phyloP scores from a whole-genome alignment of 2,888 invertebrate genomes.

The Thysanoteuthis rhombus region DNA sequence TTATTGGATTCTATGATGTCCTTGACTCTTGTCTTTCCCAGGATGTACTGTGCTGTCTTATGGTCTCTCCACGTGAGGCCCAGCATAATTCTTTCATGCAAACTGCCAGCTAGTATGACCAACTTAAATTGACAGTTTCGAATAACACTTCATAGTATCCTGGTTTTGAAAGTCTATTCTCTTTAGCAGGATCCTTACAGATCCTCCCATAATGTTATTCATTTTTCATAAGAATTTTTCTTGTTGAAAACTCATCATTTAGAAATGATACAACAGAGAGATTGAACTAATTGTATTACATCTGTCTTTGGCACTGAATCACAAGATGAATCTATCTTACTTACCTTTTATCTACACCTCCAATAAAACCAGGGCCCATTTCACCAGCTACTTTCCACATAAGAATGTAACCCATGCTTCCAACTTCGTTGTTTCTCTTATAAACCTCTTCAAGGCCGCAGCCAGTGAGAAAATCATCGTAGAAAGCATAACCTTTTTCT shows the following conservation, averaged over 20 bases:
- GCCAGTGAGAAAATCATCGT: background rate
- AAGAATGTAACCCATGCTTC: background rate
- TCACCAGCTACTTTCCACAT: background rate
- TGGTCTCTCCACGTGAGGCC: too few species aligned
- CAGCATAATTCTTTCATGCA: too few species aligned
- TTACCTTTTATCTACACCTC: background rate
- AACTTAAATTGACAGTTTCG: too few species aligned
- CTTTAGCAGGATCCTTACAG: too few species aligned
- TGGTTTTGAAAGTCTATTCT: too few species aligned
- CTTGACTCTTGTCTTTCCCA: too few species aligned
- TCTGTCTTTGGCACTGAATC: background rate
- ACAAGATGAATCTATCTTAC: background rate
- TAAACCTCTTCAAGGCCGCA: background rate
- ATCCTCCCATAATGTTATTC: too few species aligned
- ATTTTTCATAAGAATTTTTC: too few species aligned
- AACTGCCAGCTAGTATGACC: too few species aligned
- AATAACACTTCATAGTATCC: too few species aligned
- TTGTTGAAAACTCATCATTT: background rate
- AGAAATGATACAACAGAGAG: background rate
- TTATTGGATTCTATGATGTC: too few species aligned
- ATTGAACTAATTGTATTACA: background rate
- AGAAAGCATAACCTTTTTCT: background rate
- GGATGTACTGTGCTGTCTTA: too few species aligned
- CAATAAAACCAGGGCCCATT: background rate
- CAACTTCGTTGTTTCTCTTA: background rate